Percentiles rank a stretch among this genome's conserved stretches.
Conservation (phyloP, 1,140 invertebrate species). For the Prorops nasuta region DNA sequence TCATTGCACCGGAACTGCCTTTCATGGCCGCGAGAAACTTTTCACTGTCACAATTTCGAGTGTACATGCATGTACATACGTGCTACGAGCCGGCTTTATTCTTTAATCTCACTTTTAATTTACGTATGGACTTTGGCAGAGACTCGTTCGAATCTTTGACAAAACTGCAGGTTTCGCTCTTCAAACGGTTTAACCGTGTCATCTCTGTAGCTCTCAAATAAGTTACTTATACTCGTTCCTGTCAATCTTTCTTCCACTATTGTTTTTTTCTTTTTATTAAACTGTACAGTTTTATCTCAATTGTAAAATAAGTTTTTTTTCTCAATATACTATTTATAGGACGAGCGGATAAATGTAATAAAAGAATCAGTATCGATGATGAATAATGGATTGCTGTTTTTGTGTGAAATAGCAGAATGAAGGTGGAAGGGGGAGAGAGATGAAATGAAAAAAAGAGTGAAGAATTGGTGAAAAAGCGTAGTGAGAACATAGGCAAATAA, state of each 20-base stretch:
- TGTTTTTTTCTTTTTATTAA: too few species aligned
- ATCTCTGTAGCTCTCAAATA: too few species aligned
- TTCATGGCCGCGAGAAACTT: slow-evolving; percentile 15
- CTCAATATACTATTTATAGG: too few species aligned
- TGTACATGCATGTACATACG: not conserved
- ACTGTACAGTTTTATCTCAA: too few species aligned
- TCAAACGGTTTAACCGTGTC: too few species aligned
- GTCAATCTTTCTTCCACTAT: too few species aligned
- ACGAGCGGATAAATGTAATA: slow-evolving; percentile 1
- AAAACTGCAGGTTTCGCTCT: not conserved
- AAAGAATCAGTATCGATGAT: too few species aligned
- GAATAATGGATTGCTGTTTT: too few species aligned
- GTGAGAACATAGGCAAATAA: slow-evolving; percentile 25
- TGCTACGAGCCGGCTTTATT: not conserved
- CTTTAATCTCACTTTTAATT: not conserved
- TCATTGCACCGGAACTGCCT: slow-evolving; percentile 16
- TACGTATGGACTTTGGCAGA: not conserved
- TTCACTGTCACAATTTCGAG: not conserved
- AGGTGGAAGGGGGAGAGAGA: slow-evolving; percentile 4
- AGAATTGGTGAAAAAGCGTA: not conserved
- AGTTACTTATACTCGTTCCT: too few species aligned
- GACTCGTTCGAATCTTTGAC: not conserved
- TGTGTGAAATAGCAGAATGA: too few species aligned
- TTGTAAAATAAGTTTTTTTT: too few species aligned
- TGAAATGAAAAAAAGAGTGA: too few species aligned